A percentile compares a stretch with the other conserved stretches of the same genome.
Conservation (phyloP, 1,140 invertebrate species). For the Pomacea maculata region DNA sequence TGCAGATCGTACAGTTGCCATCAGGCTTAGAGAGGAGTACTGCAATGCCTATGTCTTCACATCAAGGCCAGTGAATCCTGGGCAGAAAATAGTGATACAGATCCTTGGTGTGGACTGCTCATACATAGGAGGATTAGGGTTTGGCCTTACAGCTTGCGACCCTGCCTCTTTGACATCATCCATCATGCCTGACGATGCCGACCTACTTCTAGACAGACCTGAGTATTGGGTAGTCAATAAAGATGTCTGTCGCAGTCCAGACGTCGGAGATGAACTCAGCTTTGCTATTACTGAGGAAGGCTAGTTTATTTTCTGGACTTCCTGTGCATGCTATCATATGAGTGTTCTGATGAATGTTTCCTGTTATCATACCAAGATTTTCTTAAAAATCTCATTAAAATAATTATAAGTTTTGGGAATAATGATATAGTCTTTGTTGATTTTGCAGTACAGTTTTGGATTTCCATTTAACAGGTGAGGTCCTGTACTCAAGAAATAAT, state of each 20-base stretch:
- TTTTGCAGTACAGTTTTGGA: slow-evolving; percentile 9
- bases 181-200: slow-evolving; percentile 92
- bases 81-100: slow-evolving; percentile 87
- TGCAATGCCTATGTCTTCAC: slow-evolving; percentile 96
- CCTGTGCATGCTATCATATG: too few relatives aligned
- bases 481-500: slow-evolving; percentile 89
- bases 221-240: slow-evolving; percentile 98
- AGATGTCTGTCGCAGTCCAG: slow-evolving; percentile 85
- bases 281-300: slow-evolving; percentile 83
- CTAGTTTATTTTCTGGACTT: slow-evolving; percentile 36
- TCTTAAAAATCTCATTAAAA: background rate
- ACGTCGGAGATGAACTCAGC: slow-evolving; percentile 89
- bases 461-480: slow-evolving; percentile 74
- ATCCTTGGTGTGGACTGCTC: slow-evolving; percentile 83
- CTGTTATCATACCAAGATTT: background rate
- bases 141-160: slow-evolving; percentile 94
- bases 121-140: slow-evolving; percentile 87
- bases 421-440: slow-evolving; percentile 2
- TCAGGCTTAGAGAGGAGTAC: slow-evolving; percentile 84
- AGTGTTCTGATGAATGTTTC: background rate
- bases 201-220: slow-evolving; percentile 89
- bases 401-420: background rate
- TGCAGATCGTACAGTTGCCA: slow-evolving; percentile 76
- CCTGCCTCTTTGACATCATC: slow-evolving; percentile 75
- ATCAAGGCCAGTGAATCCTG: slow-evolving; percentile 81